Conservation (phyloP, 1,140 invertebrate species). For the Schlechtendalia chinensis region DNA sequence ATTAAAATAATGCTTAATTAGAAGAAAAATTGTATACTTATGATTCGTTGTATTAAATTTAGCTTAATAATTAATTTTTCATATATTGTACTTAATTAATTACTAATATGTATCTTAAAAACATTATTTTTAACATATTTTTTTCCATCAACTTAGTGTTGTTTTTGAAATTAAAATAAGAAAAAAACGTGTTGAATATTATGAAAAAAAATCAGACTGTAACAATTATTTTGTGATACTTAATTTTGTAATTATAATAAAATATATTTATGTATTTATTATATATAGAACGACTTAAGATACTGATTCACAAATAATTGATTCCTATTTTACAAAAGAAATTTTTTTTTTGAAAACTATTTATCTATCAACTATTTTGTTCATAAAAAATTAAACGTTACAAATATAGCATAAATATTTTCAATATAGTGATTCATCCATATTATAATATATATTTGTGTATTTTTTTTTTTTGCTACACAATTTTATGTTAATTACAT, state of each 20-base stretch:
- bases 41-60: neutral
- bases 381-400: no score
- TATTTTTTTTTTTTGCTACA: neutral
- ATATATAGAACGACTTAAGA: no score
- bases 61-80: no score
- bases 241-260: slow-evolving; percentile 4
- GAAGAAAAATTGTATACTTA: neutral
- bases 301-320: no score
- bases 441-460: no score
- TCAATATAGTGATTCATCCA: no score
- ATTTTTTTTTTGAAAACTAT: no score
- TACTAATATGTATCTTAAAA: neutral
- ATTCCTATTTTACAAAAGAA: neutral
- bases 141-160: slow-evolving; percentile 1
- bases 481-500: neutral
- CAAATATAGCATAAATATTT: no score
- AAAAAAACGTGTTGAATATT: neutral
- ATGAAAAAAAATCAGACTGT: neutral
- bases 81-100: neutral
- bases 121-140: neutral
- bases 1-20: neutral
- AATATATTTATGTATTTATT: neutral
- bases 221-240: slow-evolving; percentile 20
- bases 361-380: no score
- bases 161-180: neutral